Base-by-base conservation (phyloP, 2,888 invertebrate genomes). In the Cosmia pyralina region DNA sequence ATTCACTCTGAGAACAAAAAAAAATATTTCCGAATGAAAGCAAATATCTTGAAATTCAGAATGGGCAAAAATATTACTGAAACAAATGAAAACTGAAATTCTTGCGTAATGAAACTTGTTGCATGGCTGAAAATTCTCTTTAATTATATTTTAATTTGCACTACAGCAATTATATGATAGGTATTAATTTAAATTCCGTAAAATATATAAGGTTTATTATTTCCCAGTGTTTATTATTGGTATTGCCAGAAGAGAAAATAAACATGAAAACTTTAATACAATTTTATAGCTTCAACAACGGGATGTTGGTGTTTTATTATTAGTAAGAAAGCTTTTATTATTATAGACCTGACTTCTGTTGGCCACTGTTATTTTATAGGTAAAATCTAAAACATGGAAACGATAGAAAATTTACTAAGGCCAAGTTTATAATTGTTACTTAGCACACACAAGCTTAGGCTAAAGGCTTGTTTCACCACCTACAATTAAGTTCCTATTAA, bases 101-200 rank as follows among this genome's bases (percentile, higher is more conserved):
- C 15, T 59, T 59, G 15, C 34, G n/a, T 34, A 77, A 66, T 62
- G 15, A 62, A 66, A 63, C n/a, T 58, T 48, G 13, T 41, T 50
- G 28, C 41, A 38, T 15, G 8, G 4, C 8, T 22, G 62, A 66
- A 77, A 57, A 55, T 63, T 53, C 17, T 72, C 28, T 55, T 66
- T 67, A 34, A 72, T 53, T 63, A 53, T n/a, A 58, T 77, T 77
- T 77, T 72, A 44, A 67, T 72, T 77, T 66, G 7, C 34, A 66
- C 38, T 63, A 52, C 66, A 77, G 19, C 44, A 41, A 58, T 58
- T 46, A 53, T 58, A 63, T 77, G 38, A 77, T 34, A 66, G 57
- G n/a, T 48, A 72, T 72, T 77, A 10, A 72, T 72, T 77, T 53
- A 72, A 72, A 77, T 58, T 67, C 48, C 4, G 52, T 66, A 13